Evolutionary conservation across 2,113 vertebrate species (phyloP).

Genomic region (Apeltes quadracus): DNA sequence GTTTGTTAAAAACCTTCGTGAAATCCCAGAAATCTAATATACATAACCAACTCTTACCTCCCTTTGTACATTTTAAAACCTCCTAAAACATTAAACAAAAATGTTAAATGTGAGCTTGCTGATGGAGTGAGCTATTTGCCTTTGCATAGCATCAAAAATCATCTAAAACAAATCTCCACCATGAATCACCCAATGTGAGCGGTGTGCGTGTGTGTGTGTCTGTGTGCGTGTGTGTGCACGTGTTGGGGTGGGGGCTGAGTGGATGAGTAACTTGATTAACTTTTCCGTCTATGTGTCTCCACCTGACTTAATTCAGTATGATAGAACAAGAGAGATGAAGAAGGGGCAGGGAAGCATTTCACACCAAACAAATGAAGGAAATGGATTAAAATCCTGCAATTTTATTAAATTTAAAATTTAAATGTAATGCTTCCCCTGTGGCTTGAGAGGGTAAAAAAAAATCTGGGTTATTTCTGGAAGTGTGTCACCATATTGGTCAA

Average conservation of each 20-base stretch:
- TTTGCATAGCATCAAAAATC: conserved; percentile 90
- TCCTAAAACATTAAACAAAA: conserved; percentile 1
- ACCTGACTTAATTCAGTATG: conserved; percentile 90
- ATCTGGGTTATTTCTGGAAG: conserved; percentile 19
- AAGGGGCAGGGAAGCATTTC: conserved; percentile 84
- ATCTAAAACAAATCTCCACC: conserved; percentile 89
- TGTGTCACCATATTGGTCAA: conserved; percentile 15
- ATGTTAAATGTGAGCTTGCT: background rate
- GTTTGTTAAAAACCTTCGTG: background rate
- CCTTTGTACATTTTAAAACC: background rate
- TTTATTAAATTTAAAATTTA: conserved; percentile 98
- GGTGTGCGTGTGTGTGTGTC: conserved; percentile 37
- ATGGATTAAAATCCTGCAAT: conserved; percentile 91
- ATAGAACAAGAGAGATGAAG: conserved; percentile 82
- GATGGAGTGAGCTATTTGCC: conserved; percentile 85
- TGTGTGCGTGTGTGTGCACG: conserved; percentile 61
- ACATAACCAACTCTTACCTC: background rate
- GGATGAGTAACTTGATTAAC: conserved; percentile 91
- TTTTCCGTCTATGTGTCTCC: conserved; percentile 78
- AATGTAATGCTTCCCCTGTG: conserved; percentile 89
- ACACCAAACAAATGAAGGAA: conserved; percentile 92
- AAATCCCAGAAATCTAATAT: background rate
- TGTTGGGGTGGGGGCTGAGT: conserved; percentile 80
- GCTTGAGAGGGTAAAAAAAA: conserved; percentile 40
- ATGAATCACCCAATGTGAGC: conserved; percentile 83